Base-by-base conservation (phyloP, 2,113 vertebrate genomes). In the Microcebus griseorufus region DNA sequence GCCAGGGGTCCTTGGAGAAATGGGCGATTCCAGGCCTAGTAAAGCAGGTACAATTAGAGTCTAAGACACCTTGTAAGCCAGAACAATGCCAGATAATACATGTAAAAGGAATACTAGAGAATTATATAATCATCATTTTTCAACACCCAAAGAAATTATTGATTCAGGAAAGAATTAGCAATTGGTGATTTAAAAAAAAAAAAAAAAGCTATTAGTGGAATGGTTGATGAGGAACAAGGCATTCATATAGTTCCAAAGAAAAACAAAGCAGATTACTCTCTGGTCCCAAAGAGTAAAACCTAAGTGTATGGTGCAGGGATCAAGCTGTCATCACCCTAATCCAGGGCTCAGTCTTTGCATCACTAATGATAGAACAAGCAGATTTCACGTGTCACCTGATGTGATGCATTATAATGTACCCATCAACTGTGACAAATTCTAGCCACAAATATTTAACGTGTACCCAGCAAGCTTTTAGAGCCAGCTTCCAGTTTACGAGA, bases 381-480 rank as follows among this genome's bases (percentile, higher is more conserved):
- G 90, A n/a, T 93, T 88, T 65, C 51, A 72, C 34, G 11, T 67
- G 85, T 91, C 67, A 87, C 78, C 88, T 92, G n/a, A 93, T 45
- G 32, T 86, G 62, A 93, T 13, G 1, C 65, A 91, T 76, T 94
- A 73, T 45, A 85, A 78, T 45, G 29, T 81, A 67, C 53, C 29
- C 76, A 90, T 82, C 90, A 88, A 53, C 76, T 90, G 53, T 87
- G 42, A 91, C n/a, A 34, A 89, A 85, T 88, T 93, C 45, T 90
- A 75, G 45, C 76, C 73, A 88, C 90, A 96, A 90, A 90, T 92
- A 95, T 92, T 97, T 96, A 97, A 92, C 17, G 4, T 73, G 60
- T 82, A 87, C 55, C 53, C 75, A 89, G 62, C 62, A 95, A 62
- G 90, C 39, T 96, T 96, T 94, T 96, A 83, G 64, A 96, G 51